These are phyloP conservation scores for Melanotus villosus DNA, from an alignment of 2,888 invertebrate genomes.

Conservation along the genomic window DNA sequence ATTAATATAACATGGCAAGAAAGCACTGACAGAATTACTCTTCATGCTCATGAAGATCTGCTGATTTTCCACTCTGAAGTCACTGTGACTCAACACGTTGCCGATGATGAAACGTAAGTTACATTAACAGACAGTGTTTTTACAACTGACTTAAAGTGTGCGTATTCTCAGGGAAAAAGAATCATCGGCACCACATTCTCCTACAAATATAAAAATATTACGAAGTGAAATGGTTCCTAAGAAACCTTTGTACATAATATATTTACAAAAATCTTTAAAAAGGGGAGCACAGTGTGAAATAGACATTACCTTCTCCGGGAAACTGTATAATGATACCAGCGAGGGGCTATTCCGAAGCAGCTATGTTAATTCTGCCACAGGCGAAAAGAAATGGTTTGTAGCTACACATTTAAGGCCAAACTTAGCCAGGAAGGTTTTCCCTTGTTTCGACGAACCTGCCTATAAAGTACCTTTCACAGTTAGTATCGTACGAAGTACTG, in stretches of 20 bases:
- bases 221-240: constrained; percentile 72
- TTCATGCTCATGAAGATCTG: constrained; percentile 79
- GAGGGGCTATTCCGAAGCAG: constrained; percentile 81
- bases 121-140: neutral
- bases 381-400: constrained; percentile 71
- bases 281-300: constrained; percentile 74
- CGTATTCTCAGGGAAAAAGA: constrained; percentile 53
- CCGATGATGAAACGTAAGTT: constrained; percentile 61
- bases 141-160: too few species aligned
- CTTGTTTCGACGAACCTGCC: constrained; percentile 86
- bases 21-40: constrained; percentile 74
- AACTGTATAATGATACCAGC: constrained; percentile 74
- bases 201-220: constrained; percentile 62
- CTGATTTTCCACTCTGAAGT: constrained; percentile 73
- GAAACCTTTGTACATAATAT: constrained; percentile 75
- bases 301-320: constrained; percentile 77
- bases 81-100: constrained; percentile 63
- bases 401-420: constrained; percentile 81
- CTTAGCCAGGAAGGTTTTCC: constrained; percentile 83
- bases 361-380: constrained; percentile 69
- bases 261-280: constrained; percentile 73
- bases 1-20: constrained; percentile 80
- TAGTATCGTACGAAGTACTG: constrained; percentile 74
- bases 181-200: constrained; percentile 55
- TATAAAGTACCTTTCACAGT: constrained; percentile 81